Percentiles rank a stretch among this genome's conserved stretches.
Conservation (phyloP, 2,888 invertebrate genomes). For the Calameuta filiformis region DNA sequence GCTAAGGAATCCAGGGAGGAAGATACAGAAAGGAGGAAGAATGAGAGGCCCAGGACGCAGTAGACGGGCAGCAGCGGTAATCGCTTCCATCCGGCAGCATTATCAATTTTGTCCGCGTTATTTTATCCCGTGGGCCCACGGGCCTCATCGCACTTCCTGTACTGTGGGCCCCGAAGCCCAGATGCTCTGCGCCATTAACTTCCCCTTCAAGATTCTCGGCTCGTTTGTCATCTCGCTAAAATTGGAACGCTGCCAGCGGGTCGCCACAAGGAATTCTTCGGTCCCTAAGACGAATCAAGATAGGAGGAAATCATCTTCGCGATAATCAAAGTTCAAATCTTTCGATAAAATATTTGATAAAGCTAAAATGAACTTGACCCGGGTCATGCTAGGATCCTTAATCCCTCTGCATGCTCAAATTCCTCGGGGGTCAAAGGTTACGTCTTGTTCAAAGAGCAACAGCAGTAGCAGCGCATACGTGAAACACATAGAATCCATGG, state of each 20-base stretch:
- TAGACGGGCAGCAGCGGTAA: constrained; percentile 31
- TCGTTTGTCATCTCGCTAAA: constrained; percentile 41
- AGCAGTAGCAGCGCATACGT: not conserved
- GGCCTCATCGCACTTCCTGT: constrained; percentile 36
- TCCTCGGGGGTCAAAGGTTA: not conserved
- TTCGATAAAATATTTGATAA: not conserved
- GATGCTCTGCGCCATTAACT: constrained; percentile 46
- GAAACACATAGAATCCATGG: not conserved
- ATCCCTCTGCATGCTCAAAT: not conserved
- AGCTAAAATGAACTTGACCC: not conserved
- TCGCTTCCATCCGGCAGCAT: constrained; percentile 55
- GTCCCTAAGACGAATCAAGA: not conserved
- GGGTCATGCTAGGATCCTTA: not conserved
- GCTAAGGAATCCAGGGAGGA: not conserved
- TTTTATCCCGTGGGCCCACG: constrained; percentile 31
- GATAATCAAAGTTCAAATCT: not conserved
- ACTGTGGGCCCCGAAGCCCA: constrained; percentile 31
- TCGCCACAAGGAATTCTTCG: not conserved
- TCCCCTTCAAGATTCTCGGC: constrained; percentile 9
- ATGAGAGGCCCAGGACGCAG: constrained; percentile 8
- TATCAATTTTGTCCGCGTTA: constrained; percentile 58
- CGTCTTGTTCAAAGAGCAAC: not conserved
- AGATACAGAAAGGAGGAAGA: not conserved
- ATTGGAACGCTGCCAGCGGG: constrained; percentile 35
- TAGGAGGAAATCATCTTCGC: not conserved